Evolutionary conservation across 2,113 vertebrate genomes (phyloP).

Genomic region (Alces alces): DNA sequence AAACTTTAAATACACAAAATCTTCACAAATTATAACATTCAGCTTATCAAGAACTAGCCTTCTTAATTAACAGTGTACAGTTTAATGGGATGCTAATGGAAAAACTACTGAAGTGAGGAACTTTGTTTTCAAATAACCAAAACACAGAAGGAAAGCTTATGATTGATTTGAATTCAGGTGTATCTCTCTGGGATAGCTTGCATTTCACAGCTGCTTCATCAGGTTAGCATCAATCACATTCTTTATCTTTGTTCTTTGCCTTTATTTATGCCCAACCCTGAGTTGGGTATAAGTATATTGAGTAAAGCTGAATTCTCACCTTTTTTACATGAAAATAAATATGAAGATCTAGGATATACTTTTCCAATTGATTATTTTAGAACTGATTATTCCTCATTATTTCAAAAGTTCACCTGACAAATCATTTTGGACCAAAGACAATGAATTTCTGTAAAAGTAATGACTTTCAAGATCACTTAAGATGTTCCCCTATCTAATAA

Average conservation of each 20-base stretch:
- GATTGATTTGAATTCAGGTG: not conserved
- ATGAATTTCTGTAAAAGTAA: not conserved
- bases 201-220: not conserved
- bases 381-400: not conserved
- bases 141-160: not conserved
- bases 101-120: not conserved
- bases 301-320: slow-evolving; percentile 7
- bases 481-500: not conserved
- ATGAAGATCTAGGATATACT: not conserved
- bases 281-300: not conserved
- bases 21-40: not conserved
- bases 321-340: not conserved
- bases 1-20: slow-evolving; percentile 25
- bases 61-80: not conserved
- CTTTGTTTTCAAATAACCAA: not conserved
- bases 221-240: not conserved
- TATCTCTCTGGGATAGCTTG: not conserved
- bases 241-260: not conserved
- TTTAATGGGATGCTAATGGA: slow-evolving; percentile 21
- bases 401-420: not conserved
- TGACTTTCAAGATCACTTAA: not conserved
- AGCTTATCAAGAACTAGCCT: not conserved
- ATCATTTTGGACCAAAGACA: not conserved
- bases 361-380: not conserved
- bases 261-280: not conserved